Evolutionary conservation across 2,797 vertebrate genomes (phyloP), one percentile per base, ranked within the genome.

Genomic region (Borostomias antarcticus): DNA sequence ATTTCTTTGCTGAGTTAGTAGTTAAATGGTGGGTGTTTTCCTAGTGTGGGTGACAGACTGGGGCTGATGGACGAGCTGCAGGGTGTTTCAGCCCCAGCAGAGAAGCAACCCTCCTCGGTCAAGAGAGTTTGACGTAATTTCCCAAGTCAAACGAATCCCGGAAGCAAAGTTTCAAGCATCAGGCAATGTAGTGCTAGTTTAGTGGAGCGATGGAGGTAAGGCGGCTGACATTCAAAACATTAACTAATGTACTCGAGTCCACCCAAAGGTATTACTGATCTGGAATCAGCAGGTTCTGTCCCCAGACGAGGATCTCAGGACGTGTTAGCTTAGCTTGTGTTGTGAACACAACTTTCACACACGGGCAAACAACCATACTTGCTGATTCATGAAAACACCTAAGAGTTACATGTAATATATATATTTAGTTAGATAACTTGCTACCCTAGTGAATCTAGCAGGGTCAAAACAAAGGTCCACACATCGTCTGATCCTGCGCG

Each of bases 131-230:
- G 64, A 73, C 68, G 77, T 66, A 21, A 33, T 69, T 75, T 75
- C 77, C 77, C 43, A 21, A 59, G 57, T 43, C 63, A 26, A 58
- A 66, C 52, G 76, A 40, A 75, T 66, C 51, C 64, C 73, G 77
- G 77, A 79, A 79, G 64, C 48, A 28, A 58, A 47, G 50, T 43
- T 28, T 23, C 37, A 67, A 64, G 32, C 28, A 65, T 57, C 28
- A 30, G 47, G 47, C 33, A 60, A 67, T 57, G 58, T 68, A 71
- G 48, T n/a, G n/a, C n/a, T n/a, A n/a, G 40, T 45, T 45, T 45
- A 45, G 40, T 10, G 23, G 47, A 30, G 62, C 47, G 67, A 76
- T 76, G 74, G 74, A 76, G 74, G 74, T 73, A 74, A 70, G 73
- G n/a, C n/a, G n/a, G n/a, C n/a, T n/a, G n/a, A n/a, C n/a, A n/a